These are phyloP conservation scores for Sternotherus odoratus DNA, from an alignment of 2,797 vertebrate genomes.

Conservation along the genomic window DNA sequence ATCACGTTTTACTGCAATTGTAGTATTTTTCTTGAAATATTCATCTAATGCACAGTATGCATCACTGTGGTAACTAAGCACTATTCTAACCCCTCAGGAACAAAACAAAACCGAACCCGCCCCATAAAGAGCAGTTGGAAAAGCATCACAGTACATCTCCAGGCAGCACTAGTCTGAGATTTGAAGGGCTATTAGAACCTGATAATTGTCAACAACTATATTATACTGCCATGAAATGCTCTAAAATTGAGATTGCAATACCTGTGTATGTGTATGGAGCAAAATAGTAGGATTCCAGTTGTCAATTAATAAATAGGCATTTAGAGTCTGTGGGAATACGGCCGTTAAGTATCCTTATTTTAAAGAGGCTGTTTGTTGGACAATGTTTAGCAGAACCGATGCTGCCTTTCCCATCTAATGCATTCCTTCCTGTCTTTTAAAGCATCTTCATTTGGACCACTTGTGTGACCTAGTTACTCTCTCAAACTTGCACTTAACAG, in stretches of 20 bases:
- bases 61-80: neutral
- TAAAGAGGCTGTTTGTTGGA: fast-evolving
- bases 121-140: neutral
- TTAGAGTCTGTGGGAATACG: fast-evolving
- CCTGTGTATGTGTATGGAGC: neutral
- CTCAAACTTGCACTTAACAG: too few species aligned
- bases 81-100: neutral
- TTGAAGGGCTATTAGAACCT: neutral
- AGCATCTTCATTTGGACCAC: neutral
- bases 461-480: neutral
- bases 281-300: neutral
- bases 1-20: neutral
- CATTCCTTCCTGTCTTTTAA: neutral
- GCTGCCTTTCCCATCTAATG: neutral
- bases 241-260: neutral
- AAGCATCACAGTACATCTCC: fast-evolving
- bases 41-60: neutral
- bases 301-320: neutral
- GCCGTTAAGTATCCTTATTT: neutral
- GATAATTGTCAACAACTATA: neutral
- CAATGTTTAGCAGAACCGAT: neutral
- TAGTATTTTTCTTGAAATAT: neutral
- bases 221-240: neutral
- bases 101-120: neutral
- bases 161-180: neutral